Evolutionary conservation across 1,140 invertebrate genomes (phyloP), one percentile per base, ranked within the genome.

Genomic region (Drosophila ficusphila): DNA sequence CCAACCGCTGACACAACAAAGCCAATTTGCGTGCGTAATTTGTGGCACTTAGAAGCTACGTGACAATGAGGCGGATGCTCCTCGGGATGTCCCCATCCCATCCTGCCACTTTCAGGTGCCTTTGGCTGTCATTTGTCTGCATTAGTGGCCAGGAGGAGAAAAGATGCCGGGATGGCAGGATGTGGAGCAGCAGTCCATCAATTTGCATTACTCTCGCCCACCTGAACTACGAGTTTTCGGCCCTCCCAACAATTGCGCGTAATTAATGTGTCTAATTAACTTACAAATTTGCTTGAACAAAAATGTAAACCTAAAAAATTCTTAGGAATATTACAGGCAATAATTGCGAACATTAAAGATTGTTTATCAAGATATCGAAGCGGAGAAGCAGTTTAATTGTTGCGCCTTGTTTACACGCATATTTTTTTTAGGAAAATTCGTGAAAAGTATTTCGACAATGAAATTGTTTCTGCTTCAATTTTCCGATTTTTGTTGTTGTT

Each of bases 21-120:
- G 81, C 81, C 81, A 86, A 86, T 86, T 86, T 86, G 81, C 82
- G 81, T 86, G 81, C 81, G 82, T 86, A 86, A 86, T 86, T 86
- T 86, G 81, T 74, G 81, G 81, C 81, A 88, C 81, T 88, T 86
- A 77, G 62, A 74, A 65, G 82, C 49, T 86, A 86, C 81, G 81
- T 86, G 81, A 83, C 60, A 48, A 58, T 64, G 68, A 67, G 53
- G 47, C 51, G 52, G 57, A 42, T 36, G 57, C 64, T 23, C n/a
- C 41, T 5, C n/a, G 5, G 21, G 21, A 44, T 14, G 41, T 34
- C 14, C 29, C 5, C 25, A 12, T 25, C 11, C 21, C 21, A n/a
- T 21, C 12, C 14, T 14, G 44, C 9, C 27, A 33, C 33, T 18
- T 49, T 49, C 72, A 72, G 73, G 62, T 78, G 75, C 64, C 79